Percentiles rank a stretch among this genome's conserved stretches.
These are phyloP conservation scores for Apamea sordens DNA, from an alignment of 2,888 invertebrate species.

Conservation along the genomic window DNA sequence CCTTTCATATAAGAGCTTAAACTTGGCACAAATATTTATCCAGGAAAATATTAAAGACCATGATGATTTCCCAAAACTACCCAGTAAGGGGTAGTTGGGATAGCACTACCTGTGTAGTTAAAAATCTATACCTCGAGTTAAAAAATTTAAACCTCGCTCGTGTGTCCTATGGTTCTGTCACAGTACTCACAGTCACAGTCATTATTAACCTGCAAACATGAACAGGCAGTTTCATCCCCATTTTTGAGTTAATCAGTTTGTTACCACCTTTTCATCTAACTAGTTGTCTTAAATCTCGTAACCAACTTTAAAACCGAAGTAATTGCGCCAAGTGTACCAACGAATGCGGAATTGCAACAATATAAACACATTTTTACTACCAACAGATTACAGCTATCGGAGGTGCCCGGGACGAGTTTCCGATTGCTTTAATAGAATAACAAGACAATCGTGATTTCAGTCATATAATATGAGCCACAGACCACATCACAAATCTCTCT, in stretches of 20 bases:
- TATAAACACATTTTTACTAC: not conserved
- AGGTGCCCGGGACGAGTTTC: not conserved
- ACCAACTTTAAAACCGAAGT: not conserved
- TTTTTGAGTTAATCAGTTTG: not conserved
- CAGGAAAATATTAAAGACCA: too few species aligned
- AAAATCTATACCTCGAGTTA: too few species aligned
- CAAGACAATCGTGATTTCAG: not conserved
- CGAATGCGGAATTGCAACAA: not conserved
- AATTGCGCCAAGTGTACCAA: not conserved
- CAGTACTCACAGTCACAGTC: too few species aligned
- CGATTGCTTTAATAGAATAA: not conserved
- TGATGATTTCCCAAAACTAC: too few species aligned
- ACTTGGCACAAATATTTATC: too few species aligned
- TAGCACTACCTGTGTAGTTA: too few species aligned
- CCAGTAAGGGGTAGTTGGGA: too few species aligned
- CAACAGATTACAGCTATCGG: not conserved
- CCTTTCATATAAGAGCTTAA: too few species aligned
- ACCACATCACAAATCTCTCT: too few species aligned
- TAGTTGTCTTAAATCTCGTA: not conserved
- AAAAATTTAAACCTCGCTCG: too few species aligned
- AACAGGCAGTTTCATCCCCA: not conserved
- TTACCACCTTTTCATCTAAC: not conserved
- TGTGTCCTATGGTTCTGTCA: too few species aligned
- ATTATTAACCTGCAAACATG: too few species aligned
- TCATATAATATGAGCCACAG: not conserved